Conservation (phyloP, 2,888 invertebrate species). For the Leucophenga maculata region DNA sequence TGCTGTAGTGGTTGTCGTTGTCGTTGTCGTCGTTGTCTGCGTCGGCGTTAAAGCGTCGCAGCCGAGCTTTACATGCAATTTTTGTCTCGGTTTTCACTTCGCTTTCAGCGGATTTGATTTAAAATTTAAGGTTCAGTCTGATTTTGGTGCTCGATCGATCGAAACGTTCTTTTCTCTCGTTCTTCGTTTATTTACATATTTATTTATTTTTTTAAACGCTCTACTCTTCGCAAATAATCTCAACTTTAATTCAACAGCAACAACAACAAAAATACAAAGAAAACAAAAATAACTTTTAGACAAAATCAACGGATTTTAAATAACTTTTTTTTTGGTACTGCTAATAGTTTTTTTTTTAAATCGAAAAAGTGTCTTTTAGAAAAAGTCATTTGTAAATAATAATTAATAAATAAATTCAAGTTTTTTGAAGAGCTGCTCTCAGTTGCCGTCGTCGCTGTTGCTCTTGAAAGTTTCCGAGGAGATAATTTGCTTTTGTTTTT, state of each 20-base stretch:
- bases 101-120: slow-evolving; percentile 61
- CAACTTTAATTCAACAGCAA: slow-evolving; percentile 16
- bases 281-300: slow-evolving; percentile 32
- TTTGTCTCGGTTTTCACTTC: slow-evolving; percentile 19
- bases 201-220: slow-evolving; percentile 26
- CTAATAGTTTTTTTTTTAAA: slow-evolving; percentile 37
- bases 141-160: slow-evolving; percentile 73
- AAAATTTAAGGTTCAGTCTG: slow-evolving; percentile 67
- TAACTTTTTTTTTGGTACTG: too few species aligned
- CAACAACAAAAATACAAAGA: slow-evolving; percentile 37
- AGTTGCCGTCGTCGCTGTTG: slow-evolving; percentile 27
- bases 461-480: background rate
- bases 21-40: slow-evolving; percentile 27
- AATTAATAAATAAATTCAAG: slow-evolving; percentile 2
- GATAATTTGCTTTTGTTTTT: background rate
- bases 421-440: slow-evolving; percentile 20
- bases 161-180: slow-evolving; percentile 66
- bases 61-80: slow-evolving; percentile 49
- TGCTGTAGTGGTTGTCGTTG: slow-evolving; percentile 41
- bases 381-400: background rate
- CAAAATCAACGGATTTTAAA: slow-evolving; percentile 41
- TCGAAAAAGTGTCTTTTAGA: slow-evolving; percentile 12
- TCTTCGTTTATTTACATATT: slow-evolving; percentile 5
- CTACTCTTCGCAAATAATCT: background rate
- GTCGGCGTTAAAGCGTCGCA: slow-evolving; percentile 37